Evolutionary conservation across 2,113 vertebrate species (phyloP).

Genomic region (Eolophus roseicapilla): DNA sequence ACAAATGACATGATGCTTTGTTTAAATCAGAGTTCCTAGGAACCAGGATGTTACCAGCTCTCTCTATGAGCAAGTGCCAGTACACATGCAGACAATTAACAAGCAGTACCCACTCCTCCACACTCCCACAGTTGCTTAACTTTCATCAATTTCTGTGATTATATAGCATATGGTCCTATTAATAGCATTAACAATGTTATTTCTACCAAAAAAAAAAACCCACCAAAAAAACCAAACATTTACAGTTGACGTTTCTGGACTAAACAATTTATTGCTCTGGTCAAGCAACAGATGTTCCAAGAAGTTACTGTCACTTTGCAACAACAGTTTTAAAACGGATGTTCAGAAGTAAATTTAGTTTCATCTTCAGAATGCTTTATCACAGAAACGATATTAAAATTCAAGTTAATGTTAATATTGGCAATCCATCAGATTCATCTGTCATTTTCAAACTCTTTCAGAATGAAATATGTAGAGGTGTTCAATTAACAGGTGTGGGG

Average conservation of each 20-base stretch:
- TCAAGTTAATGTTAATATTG: not conserved
- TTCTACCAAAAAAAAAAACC: not conserved
- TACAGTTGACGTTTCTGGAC: not conserved
- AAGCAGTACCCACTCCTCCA: not conserved
- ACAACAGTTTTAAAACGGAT: not conserved
- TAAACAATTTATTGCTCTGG: not conserved
- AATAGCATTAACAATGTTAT: not conserved
- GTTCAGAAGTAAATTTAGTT: not conserved
- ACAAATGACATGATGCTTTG: not conserved
- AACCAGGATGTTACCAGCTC: not conserved
- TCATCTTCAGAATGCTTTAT: not conserved
- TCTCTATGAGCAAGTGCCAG: not conserved
- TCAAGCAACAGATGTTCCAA: not conserved
- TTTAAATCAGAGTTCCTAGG: not conserved
- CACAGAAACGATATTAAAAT: not conserved
- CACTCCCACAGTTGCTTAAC: not conserved
- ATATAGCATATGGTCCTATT: not conserved
- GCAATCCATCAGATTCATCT: not conserved
- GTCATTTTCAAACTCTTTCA: not conserved
- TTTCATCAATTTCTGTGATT: not conserved
- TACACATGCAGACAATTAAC: not conserved
- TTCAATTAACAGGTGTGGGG: not conserved
- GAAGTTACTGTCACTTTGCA: not conserved
- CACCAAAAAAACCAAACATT: not conserved
- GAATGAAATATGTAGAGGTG: not conserved